Base-by-base conservation (phyloP, 2,113 vertebrate genomes). In the Odobenus rosmarus region DNA sequence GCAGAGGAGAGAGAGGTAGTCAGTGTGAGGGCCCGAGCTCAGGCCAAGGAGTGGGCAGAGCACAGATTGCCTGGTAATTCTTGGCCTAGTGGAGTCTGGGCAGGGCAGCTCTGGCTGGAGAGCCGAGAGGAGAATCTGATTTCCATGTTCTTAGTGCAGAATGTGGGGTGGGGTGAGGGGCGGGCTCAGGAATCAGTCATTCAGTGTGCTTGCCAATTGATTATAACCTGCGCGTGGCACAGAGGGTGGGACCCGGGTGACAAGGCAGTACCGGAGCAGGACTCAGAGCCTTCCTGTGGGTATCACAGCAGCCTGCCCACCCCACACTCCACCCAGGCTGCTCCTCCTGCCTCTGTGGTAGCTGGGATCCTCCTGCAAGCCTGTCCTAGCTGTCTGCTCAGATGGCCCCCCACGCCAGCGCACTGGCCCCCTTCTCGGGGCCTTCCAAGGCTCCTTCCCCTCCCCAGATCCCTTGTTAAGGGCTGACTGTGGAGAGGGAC, bases 171-270 rank as follows among this genome's bases (percentile, higher is more conserved):
- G 80, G 94, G 92, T 12, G 74, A 80, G 57, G 64, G 16, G 64
- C 28, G 31, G 97, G 89, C 79, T 71, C 39, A n/a, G 80, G 57
- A 51, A 74, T 18, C 31, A 28, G 84, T 92, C 92, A 86, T 96
- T 88, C 97, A 90, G 55, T 98, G 98, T 96, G 94, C 83, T 98
- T 98, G 98, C 98, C 98, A 98, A 98, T 98, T 99, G 98, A 99
- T 98, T 98, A 98, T 98, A 98, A 98, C 98, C 92, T 98, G 98
- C 97, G 33, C 31, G 0, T 7, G 96, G 97, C 93, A 74, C 18
- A n/a, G 93, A 62, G n/a, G 49, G 89, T 23, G 13, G 92, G 72
- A 80, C 98, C 84, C 3, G 39, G 96, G 88, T 67, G 74, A 64
- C 5, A 14, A 67, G 0, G 76, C 96, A 33, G 86, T 90, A 90